Percentiles rank a stretch among this genome's conserved stretches.
phyloP scores from a whole-genome alignment of 2,888 invertebrate species.

The Catocala sponsa region DNA sequence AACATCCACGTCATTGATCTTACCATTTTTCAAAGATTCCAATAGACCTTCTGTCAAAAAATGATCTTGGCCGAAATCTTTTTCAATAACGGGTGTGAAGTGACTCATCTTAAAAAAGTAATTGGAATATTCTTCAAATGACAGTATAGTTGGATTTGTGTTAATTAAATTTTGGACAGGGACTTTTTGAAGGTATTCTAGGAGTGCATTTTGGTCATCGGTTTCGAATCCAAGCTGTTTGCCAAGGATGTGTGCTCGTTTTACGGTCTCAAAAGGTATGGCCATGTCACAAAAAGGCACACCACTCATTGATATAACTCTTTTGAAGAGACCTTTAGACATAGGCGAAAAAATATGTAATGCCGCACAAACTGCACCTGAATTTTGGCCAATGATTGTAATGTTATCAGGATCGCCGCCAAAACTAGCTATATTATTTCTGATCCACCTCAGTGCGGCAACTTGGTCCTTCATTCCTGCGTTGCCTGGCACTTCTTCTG shows the following conservation, averaged over 20 bases:
- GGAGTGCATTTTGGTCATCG: conserved; percentile 55
- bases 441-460: conserved; percentile 47
- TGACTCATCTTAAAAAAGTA: conserved; percentile 57
- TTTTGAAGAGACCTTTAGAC: conserved; percentile 55
- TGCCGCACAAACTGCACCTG: conserved; percentile 38
- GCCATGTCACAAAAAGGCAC: conserved; percentile 61
- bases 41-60: conserved; percentile 60
- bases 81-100: conserved; percentile 68
- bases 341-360: conserved; percentile 55
- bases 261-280: conserved; percentile 49
- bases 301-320: conserved; percentile 56
- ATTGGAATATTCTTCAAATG: conserved; percentile 53
- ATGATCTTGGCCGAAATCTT: conserved; percentile 61
- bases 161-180: conserved; percentile 56
- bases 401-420: too few relatives aligned
- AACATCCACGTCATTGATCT: conserved; percentile 86
- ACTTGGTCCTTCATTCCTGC: conserved; percentile 76
- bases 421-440: conserved; percentile 42
- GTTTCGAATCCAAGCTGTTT: conserved; percentile 62
- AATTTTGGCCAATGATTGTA: conserved; percentile 52
- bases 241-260: conserved; percentile 61
- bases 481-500: conserved; percentile 71
- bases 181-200: conserved; percentile 62
- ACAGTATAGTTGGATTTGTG: conserved; percentile 50
- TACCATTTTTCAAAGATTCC: conserved; percentile 71